Evolutionary conservation across 2,797 vertebrate genomes (phyloP), one percentile per base, ranked within the genome.

Genomic region (Chiropotes sagulatus): DNA sequence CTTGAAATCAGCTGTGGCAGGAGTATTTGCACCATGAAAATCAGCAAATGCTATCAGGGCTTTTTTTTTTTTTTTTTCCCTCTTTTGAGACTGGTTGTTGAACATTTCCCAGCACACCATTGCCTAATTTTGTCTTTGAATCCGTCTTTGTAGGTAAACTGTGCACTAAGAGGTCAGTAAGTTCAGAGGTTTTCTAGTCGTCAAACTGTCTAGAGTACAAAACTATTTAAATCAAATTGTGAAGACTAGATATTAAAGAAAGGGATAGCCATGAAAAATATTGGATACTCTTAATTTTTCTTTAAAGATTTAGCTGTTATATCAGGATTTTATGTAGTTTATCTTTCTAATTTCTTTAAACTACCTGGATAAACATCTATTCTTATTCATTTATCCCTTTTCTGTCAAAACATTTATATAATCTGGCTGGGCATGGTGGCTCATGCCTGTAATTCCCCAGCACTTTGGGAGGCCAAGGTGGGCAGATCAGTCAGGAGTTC

Each of bases 151-250:
- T 86, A 83, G 89, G 19, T 92, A 80, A 72, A 41, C 88, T 88
- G 73, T 87, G 36, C 33, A 84, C 67, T 70, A 36, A 92, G 15
- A 83, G 46, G 36, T 67, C 79, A 93, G 1, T 67, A 76, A 61
- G 17, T 81, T 92, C 57, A 78, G 26, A 85, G 76, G 5, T 92
- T 95, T 96, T 95, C 76, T 83, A 50, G 64, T 92, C 39, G 87
- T 95, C 36, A 89, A 58, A 70, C 50, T 93, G 14, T 50, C 78
- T 96, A 64, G 89, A 54, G 28, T 67, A 58, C 24, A 94, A 92
- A 94, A 89, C 22, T 88, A n/a, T 67, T 87, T 24, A 92, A 97
- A 82, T 52, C 30, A 88, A 67, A 54, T 79, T 93, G 81, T 57
- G 76, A 76, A 94, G 33, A 44, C 30, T 79, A 97, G 54, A 82